Evolutionary conservation across 2,797 vertebrate species (phyloP).

Genomic region (Myiothlypis coronata): DNA sequence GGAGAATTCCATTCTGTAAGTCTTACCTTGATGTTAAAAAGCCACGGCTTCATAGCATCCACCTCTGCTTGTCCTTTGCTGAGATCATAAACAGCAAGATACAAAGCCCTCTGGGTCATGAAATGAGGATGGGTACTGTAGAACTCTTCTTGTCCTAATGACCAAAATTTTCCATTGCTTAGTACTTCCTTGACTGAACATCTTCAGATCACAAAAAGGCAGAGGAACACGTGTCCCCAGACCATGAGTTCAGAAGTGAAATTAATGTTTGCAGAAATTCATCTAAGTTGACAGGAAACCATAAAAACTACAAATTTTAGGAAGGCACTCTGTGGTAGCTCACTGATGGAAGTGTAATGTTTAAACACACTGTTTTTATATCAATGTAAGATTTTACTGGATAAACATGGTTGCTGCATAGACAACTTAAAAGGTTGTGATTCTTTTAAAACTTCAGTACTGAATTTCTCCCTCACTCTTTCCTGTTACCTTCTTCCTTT

Average conservation of each 20-base stretch:
- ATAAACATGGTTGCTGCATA: neutral
- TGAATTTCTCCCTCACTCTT: neutral
- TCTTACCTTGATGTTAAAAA: conserved; percentile 94
- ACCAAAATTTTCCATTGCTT: neutral
- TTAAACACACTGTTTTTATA: neutral
- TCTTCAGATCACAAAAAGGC: neutral
- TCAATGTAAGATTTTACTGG: neutral
- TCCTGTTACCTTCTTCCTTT: neutral
- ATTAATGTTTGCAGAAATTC: neutral
- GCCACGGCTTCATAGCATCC: conserved; percentile 93
- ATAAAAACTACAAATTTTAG: neutral
- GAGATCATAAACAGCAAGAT: conserved; percentile 91
- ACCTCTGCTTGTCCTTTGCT: conserved; percentile 89
- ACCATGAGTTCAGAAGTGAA: neutral
- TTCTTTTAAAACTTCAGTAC: neutral
- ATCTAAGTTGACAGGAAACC: neutral
- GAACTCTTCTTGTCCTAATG: conserved; percentile 88
- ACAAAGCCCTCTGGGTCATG: conserved; percentile 90
- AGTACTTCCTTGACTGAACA: neutral
- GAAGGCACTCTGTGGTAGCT: neutral
- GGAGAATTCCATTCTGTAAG: neutral
- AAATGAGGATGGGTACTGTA: conserved; percentile 91
- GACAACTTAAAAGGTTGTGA: neutral
- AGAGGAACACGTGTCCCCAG: neutral
- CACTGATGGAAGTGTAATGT: neutral